Percentiles rank a stretch among this genome's conserved stretches.
These are phyloP conservation scores for Antitype chi DNA, from an alignment of 2,888 invertebrate species.

Conservation along the genomic window DNA sequence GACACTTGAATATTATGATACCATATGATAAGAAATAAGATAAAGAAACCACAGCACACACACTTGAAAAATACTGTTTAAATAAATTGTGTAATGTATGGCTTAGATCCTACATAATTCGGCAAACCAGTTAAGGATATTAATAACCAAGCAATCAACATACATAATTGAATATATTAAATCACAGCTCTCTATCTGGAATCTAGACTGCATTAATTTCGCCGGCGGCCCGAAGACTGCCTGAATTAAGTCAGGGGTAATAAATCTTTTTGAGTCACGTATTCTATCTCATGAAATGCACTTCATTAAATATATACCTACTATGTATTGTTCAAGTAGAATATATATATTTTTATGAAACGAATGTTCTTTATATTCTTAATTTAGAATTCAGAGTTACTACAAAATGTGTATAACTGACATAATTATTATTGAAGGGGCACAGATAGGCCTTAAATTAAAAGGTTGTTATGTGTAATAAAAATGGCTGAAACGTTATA, in stretches of 20 bases:
- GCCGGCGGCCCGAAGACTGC: slow-evolving; percentile 73
- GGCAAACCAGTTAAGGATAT: slow-evolving; percentile 21
- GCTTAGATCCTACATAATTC: neutral
- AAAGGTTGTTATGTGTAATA: no score
- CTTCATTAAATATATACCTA: slow-evolving; percentile 53
- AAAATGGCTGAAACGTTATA: no score
- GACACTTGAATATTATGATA: neutral
- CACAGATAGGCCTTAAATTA: no score
- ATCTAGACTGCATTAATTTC: slow-evolving; percentile 76
- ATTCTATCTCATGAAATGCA: slow-evolving; percentile 82
- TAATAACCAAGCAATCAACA: slow-evolving; percentile 47
- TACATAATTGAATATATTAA: slow-evolving; percentile 63
- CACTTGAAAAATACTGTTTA: no score
- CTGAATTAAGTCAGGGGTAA: slow-evolving; percentile 77
- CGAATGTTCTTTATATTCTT: no score
- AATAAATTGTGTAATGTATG: neutral
- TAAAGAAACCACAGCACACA: no score
- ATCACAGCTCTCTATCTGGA: slow-evolving; percentile 59
- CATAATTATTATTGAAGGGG: no score
- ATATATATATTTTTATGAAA: no score
- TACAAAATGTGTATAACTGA: no score
- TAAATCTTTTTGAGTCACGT: slow-evolving; percentile 82
- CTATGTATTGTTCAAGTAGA: no score
- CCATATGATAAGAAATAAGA: neutral
- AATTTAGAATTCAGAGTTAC: no score